Evolutionary conservation across 2,888 invertebrate species (phyloP), one percentile per base, ranked within the genome.

Genomic region (Orthosia cruda): DNA sequence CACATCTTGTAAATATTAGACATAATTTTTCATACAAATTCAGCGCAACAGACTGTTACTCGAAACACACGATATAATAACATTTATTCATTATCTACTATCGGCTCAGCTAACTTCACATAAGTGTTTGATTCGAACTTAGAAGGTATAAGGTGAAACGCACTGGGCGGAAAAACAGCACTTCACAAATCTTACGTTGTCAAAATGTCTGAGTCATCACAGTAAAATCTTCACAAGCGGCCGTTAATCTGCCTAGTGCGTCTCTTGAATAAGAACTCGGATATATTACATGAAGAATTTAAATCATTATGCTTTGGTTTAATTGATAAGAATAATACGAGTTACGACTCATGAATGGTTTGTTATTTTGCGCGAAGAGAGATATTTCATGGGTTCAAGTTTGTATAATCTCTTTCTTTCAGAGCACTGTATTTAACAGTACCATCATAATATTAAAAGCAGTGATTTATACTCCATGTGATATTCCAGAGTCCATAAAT

Each of bases 1-100:
- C 95, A 95, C 95, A 94, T 95, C 91, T 95, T 95, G 95, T 96
- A 95, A 95, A 95, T 95, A 95, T 93, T 93, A 95, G 94, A 95
- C 93, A 94, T 92, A 65, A 85, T 86, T 81, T 93, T 93, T 85
- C 89, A 91, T 94, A 94, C 92, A 94, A 92, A 93, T 89, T 90
- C 91, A 92, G 92, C 91, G 91, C 88, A 89, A 92, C 87, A 88
- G 91, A 90, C 89, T 91, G 90, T 91, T 92, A 91, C 89, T 91
- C 88, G 89, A 91, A 92, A 94, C 91, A 94, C 91, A 88, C 89
- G 84, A 89, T 91, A 91, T 91, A 93, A 70, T 82, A 91, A 93
- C 91, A 93, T 92, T 90, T 84, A 92, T 88, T 84, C 84, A 85
- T 70, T 80, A 69, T 77, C 84, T 90, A 91, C 86, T 78, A 80